A percentile compares a stretch with the other conserved stretches of the same genome.
Conservation (phyloP, 2,888 invertebrate genomes). For the Operophtera brumata region DNA sequence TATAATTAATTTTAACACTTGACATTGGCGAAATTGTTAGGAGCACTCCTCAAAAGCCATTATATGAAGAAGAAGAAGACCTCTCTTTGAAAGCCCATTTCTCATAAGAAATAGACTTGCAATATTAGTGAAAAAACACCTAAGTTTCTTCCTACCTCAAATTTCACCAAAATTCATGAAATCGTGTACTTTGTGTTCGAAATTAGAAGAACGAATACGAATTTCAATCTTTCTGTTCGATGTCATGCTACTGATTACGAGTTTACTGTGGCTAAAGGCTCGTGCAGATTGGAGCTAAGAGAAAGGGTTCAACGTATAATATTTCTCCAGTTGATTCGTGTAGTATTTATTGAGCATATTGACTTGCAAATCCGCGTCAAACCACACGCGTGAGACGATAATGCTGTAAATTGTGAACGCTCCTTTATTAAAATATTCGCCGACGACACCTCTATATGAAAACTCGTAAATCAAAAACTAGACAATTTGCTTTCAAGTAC, state of each 20-base stretch:
- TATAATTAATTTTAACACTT: too few relatives aligned
- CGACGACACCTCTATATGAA: not conserved
- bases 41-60: too few relatives aligned
- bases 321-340: not conserved
- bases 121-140: too few relatives aligned
- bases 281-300: not conserved
- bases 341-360: not conserved
- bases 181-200: too few relatives aligned
- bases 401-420: not conserved
- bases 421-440: not conserved
- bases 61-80: too few relatives aligned
- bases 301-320: not conserved
- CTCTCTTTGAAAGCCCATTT: too few relatives aligned
- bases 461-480: not conserved
- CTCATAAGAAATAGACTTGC: too few relatives aligned
- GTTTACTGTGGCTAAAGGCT: not conserved
- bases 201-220: too few relatives aligned
- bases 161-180: too few relatives aligned
- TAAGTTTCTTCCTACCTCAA: too few relatives aligned
- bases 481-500: not conserved
- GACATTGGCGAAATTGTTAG: too few relatives aligned
- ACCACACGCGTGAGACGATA: not conserved
- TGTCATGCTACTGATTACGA: not conserved
- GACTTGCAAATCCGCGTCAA: conserved; percentile 3
- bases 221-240: too few relatives aligned